These are phyloP conservation scores for Hirudinaria manillensis DNA, from an alignment of 2,888 invertebrate species.

Conservation along the genomic window DNA sequence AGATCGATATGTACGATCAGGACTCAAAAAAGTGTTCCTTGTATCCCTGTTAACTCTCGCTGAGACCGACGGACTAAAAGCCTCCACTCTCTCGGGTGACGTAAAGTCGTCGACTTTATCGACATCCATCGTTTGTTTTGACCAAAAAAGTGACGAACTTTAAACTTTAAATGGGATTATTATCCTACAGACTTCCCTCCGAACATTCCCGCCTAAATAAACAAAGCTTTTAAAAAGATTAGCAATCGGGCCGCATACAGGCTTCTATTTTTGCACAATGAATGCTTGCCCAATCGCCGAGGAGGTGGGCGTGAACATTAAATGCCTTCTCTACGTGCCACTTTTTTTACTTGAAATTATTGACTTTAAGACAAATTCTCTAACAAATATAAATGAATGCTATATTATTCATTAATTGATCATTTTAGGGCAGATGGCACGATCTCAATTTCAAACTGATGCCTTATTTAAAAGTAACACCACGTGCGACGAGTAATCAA, in stretches of 20 bases:
- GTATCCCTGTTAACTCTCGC: not conserved
- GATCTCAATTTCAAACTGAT: too few species aligned
- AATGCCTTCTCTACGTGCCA: too few species aligned
- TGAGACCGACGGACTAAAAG: not conserved
- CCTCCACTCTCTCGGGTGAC: not conserved
- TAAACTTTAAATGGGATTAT: conserved; percentile 11
- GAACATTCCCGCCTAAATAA: conserved; percentile 9
- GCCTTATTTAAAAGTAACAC: too few species aligned
- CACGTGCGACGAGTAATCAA: too few species aligned
- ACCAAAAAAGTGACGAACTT: not conserved
- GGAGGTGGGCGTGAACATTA: too few species aligned
- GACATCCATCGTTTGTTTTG: not conserved
- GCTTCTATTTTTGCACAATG: too few species aligned
- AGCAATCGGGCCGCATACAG: not conserved
- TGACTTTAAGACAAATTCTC: too few species aligned
- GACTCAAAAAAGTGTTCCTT: conserved; percentile 12
- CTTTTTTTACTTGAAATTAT: too few species aligned
- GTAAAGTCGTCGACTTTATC: conserved; percentile 5
- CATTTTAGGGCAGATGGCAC: too few species aligned
- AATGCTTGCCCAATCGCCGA: too few species aligned
- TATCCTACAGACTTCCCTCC: not conserved
- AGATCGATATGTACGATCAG: conserved; percentile 17
- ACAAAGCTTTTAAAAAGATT: conserved; percentile 16
- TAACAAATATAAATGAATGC: too few species aligned
- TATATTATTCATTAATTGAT: too few species aligned